Percentiles rank a stretch among this genome's conserved stretches.
phyloP scores from a whole-genome alignment of 1,140 invertebrate genomes.

The Drosophila azteca region DNA sequence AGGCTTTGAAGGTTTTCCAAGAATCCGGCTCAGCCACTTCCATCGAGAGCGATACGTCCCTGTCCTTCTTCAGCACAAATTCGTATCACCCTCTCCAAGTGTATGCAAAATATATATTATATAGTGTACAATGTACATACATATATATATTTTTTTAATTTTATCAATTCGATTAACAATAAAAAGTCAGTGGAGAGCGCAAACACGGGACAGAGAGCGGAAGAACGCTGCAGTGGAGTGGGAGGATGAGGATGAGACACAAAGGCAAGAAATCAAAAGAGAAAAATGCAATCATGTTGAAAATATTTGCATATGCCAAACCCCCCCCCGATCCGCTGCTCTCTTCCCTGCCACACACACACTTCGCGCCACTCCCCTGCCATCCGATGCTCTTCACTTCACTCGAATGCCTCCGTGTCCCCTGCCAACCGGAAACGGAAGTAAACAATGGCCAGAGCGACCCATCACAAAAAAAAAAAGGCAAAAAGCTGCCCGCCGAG shows the following conservation, averaged over 20 bases:
- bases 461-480: constrained; percentile 57
- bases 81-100: no score
- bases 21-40: no score
- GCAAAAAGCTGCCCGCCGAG: constrained; percentile 26
- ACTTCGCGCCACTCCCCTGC: background rate
- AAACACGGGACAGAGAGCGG: background rate
- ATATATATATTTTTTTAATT: constrained; percentile 48
- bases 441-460: constrained; percentile 68
- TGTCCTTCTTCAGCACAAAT: no score
- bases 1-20: no score
- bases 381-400: background rate
- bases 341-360: no score
- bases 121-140: background rate
- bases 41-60: no score
- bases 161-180: constrained; percentile 57
- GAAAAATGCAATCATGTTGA: constrained; percentile 76
- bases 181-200: constrained; percentile 7
- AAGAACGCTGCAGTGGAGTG: background rate
- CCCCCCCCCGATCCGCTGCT: constrained; percentile 20
- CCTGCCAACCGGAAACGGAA: constrained; percentile 67
- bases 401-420: background rate
- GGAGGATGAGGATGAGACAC: constrained; percentile 5
- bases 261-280: constrained; percentile 51
- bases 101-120: no score
- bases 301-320: constrained; percentile 76